phyloP scores from a whole-genome alignment of 2,888 invertebrate species.

The Nomada goodeniana region DNA sequence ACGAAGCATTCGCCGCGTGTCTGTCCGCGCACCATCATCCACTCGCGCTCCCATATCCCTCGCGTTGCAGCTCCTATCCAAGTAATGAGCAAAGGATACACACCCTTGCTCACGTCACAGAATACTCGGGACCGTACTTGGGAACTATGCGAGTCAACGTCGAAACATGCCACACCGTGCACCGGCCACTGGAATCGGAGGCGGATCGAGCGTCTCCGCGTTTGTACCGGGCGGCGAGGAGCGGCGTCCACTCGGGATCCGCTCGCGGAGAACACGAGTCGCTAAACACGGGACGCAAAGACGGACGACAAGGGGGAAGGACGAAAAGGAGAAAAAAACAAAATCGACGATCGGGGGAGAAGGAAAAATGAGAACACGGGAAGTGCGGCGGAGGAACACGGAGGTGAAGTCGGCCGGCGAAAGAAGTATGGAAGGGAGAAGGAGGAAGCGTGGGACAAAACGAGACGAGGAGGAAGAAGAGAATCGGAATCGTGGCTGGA shows the following conservation, averaged over 20 bases:
- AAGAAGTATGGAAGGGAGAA: slow-evolving; percentile 49
- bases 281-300: slow-evolving; percentile 10
- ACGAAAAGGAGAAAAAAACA: not conserved
- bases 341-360: slow-evolving; percentile 5
- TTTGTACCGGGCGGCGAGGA: slow-evolving; percentile 42
- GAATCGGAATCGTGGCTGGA: slow-evolving; percentile 73
- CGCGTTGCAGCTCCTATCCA: not conserved
- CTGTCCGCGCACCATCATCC: slow-evolving; percentile 21
- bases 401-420: slow-evolving; percentile 13
- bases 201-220: slow-evolving; percentile 33
- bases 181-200: not conserved
- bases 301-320: slow-evolving; percentile 5
- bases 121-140: not conserved
- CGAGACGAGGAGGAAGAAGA: slow-evolving; percentile 70
- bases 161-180: not conserved
- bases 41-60: slow-evolving; percentile 2
- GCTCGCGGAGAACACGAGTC: slow-evolving; percentile 16
- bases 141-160: not conserved
- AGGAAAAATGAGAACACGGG: not conserved
- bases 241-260: slow-evolving; percentile 53
- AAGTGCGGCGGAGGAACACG: not conserved
- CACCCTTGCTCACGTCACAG: slow-evolving; percentile 11
- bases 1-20: not conserved
- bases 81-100: not conserved
- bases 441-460: slow-evolving; percentile 61